These are phyloP conservation scores for Tokudaia muenninki DNA, from an alignment of 2,797 vertebrate species.

Conservation along the genomic window DNA sequence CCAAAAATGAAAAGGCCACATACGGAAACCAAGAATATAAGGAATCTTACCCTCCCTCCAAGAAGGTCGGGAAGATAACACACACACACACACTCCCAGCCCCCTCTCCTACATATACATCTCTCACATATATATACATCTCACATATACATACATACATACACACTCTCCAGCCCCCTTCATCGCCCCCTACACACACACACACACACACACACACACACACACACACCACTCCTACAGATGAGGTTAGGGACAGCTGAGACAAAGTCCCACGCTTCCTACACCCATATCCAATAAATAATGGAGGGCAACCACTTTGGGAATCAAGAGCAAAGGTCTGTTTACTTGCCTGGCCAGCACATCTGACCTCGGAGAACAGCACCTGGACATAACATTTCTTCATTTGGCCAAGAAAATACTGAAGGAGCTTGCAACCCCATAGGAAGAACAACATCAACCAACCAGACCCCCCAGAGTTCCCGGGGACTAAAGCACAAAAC, in stretches of 20 bases:
- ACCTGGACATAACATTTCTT: background rate
- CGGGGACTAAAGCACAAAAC: no score
- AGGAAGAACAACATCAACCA: no score
- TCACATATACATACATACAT: background rate
- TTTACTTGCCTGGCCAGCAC: background rate
- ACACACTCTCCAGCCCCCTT: background rate
- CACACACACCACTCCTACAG: background rate
- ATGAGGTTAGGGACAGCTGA: rapidly evolving
- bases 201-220: background rate
- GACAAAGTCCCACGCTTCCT: background rate
- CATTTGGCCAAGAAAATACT: background rate
- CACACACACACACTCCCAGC: background rate
- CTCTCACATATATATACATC: background rate
- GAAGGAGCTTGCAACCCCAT: no score
- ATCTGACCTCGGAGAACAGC: background rate
- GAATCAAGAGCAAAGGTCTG: background rate
- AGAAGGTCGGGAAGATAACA: background rate
- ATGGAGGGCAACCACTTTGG: background rate
- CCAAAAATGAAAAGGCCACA: background rate
- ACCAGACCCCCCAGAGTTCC: no score
- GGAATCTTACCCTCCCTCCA: background rate
- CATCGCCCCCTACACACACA: background rate
- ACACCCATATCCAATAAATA: background rate
- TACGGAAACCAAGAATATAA: background rate
- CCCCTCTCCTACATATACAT: background rate